A percentile compares a stretch with the other conserved stretches of the same genome.
Evolutionary conservation across 2,113 vertebrate genomes (phyloP).

Genomic region (Mystacornis crossleyi): DNA sequence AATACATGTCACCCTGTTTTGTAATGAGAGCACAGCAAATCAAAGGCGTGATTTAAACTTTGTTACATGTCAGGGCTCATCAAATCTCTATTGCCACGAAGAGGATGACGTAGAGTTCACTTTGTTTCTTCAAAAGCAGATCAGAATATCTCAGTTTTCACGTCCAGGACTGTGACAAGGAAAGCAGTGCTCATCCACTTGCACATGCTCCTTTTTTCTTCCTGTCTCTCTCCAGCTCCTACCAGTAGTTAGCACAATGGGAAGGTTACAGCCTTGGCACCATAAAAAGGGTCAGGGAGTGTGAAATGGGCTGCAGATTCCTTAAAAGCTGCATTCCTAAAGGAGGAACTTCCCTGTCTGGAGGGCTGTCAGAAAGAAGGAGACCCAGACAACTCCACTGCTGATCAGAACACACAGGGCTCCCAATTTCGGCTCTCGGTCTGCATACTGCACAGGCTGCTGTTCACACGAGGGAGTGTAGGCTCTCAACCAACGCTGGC

Average conservation of each 20-base stretch:
- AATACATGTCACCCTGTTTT: not conserved
- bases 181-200: not conserved
- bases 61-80: not conserved
- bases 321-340: not conserved
- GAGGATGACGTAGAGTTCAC: not conserved
- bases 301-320: constrained; percentile 1
- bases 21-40: not conserved
- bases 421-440: accelerated
- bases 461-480: not conserved
- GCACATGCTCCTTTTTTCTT: not conserved
- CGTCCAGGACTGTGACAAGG: not conserved
- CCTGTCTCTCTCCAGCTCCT: not conserved
- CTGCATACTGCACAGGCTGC: not conserved
- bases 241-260: not conserved
- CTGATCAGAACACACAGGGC: not conserved
- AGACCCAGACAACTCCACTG: not conserved
- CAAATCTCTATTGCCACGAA: not conserved
- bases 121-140: not conserved
- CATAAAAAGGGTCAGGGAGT: not conserved
- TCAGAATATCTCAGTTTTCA: not conserved
- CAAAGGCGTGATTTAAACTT: not conserved
- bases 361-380: not conserved
- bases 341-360: not conserved
- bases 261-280: constrained; percentile 4
- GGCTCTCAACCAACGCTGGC: not conserved